Evolutionary conservation across 2,888 invertebrate genomes (phyloP), one percentile per base, ranked within the genome.

Genomic region (Sphaeridia pumilis): DNA sequence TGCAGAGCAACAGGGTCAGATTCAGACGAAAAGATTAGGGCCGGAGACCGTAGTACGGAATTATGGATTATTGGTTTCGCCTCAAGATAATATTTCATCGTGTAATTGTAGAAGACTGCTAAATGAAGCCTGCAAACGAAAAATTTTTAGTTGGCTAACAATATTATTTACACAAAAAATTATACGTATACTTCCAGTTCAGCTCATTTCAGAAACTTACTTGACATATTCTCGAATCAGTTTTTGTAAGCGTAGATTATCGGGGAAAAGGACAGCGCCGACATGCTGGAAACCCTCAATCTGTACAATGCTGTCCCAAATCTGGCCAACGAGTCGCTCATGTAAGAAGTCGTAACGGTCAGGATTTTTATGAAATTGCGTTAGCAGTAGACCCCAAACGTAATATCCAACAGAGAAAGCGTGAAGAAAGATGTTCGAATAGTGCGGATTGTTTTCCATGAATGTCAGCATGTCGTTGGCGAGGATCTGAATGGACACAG

Each of bases 11-110:
- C 82, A 0, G 82, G 82, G 71, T 87, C 87, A n/a, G 77, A 76
- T 61, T 81, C 66, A 2, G 75, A 74, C 49, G 84, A 75, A 49
- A 86, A 75, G 70, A 87, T 78, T 58, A 87, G 72, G 1, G 84
- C 81, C 1, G 92, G 92, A 34, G 82, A 78, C 59, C 74, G 77
- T 48, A 87, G 77, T 50, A 82, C 70, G 66, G 82, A 85, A 4
- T 81, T 79, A 69, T 89, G 85, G 73, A 87, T 90, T 72, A 84
- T 76, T 68, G 84, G 82, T 66, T 87, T 86, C 14, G 87, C 83
- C 51, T 82, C 75, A 65, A 85, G 76, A 71, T 90, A 92, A 74
- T 90, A 87, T 48, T 79, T 75, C 0, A 88, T 90, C 4, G 88
- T 84, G 36, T 80, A 79, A 42, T 83, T 80, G 69, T 88, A 79